A percentile compares a stretch with the other conserved stretches of the same genome.
Evolutionary conservation across 2,888 invertebrate species (phyloP).

Genomic region (Plemyria rubiginata): DNA sequence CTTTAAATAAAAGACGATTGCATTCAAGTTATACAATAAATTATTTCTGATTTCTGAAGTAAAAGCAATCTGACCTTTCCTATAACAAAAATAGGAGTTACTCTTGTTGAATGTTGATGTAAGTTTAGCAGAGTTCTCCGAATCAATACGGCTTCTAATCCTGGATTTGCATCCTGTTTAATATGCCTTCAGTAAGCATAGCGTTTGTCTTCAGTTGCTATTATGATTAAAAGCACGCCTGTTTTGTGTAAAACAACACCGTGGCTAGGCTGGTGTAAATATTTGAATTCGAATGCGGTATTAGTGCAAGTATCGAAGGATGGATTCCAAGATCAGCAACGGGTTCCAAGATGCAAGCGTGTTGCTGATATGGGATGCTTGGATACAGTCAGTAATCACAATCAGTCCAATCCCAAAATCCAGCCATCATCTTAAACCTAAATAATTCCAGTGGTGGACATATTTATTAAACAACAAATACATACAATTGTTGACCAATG

Average conservation of each 20-base stretch:
- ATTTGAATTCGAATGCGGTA: slow-evolving; percentile 19
- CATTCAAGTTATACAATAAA: too few species aligned
- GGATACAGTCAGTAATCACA: not conserved
- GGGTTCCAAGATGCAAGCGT: slow-evolving; percentile 3
- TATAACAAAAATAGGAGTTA: not conserved
- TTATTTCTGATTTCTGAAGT: too few species aligned
- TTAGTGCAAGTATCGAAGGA: slow-evolving; percentile 29
- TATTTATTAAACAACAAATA: too few species aligned
- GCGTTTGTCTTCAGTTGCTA: slow-evolving; percentile 15
- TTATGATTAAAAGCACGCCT: slow-evolving; percentile 32
- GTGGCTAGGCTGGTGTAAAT: slow-evolving; percentile 26
- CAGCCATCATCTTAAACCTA: not conserved
- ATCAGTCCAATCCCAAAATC: not conserved
- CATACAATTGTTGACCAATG: too few species aligned
- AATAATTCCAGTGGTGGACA: not conserved
- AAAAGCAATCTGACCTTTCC: not conserved
- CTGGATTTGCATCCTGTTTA: slow-evolving; percentile 25
- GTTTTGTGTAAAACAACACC: slow-evolving; percentile 14
- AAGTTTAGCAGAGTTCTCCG: slow-evolving; percentile 8
- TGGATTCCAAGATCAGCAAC: slow-evolving; percentile 22
- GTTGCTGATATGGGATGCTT: slow-evolving; percentile 6
- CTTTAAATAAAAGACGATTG: not conserved
- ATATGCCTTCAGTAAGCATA: slow-evolving; percentile 6
- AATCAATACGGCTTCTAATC: slow-evolving; percentile 9
- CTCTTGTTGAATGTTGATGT: not conserved